Evolutionary conservation across 2,888 invertebrate genomes (phyloP), one percentile per base, ranked within the genome.

Genomic region (Melinopterus prodromus): DNA sequence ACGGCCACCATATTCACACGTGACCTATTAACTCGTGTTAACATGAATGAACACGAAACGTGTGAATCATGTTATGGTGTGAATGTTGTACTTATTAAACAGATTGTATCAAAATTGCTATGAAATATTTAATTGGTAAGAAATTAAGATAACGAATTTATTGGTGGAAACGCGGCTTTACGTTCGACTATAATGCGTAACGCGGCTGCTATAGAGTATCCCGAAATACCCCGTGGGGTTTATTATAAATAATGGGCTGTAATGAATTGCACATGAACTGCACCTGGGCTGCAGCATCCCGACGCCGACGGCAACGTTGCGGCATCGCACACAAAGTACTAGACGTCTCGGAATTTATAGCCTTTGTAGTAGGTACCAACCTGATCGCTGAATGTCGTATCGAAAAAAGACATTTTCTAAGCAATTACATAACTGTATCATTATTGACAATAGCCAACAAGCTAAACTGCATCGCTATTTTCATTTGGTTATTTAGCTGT

Each of bases 251-350:
- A 81, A 81, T 79, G 71, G 77, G 70, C 77, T 75, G 77, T 79
- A 81, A 81, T 81, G 79, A 81, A 81, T 81, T 81, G 81, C 81
- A 81, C 79, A 77, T 78, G 16, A 53, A 53, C 53, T 76, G 77
- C 81, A 81, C 81, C 81, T 81, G 81, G 79, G 77, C 74, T 53
- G 53, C 53, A 53, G 53, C 53, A 53, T 53, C 53, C 53, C 53
- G 53, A 53, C 53, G 7, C 53, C 53, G 53, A 53, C 53, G 53
- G 53, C 53, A 2, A 53, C 53, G 53, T 53, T 53, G 53, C 53
- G 53, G 53, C 53, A 53, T 53, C 53, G 53, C 53, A 53, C 53
- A 53, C 2, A 53, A 53, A 53, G 7, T 53, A 53, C 53, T 53
- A 53, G 53, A 53, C 53, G 53, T 53, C 53, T 53, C 53, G 53